Percentiles rank a stretch among this genome's conserved stretches.
Conservation (phyloP, 2,113 vertebrate genomes). For the Phocoena phocoena region DNA sequence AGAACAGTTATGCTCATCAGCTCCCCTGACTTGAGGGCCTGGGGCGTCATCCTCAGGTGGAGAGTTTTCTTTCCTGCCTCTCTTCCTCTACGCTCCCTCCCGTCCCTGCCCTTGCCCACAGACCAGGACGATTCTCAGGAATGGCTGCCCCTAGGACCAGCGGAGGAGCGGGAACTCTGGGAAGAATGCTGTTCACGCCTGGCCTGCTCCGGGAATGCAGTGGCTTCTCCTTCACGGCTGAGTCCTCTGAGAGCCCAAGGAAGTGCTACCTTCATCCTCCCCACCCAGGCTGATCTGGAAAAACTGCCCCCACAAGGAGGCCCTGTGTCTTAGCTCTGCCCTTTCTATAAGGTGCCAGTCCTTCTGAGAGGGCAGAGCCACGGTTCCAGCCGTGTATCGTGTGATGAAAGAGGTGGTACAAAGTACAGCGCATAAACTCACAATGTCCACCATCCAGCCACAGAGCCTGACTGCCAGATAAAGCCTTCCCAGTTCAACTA, state of each 20-base stretch:
- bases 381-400: accelerated
- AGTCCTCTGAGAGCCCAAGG: not conserved
- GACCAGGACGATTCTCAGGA: not conserved
- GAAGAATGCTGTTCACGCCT: not conserved
- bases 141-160: not conserved
- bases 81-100: too few species aligned
- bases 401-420: not conserved
- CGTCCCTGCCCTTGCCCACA: not conserved
- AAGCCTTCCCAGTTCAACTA: not conserved
- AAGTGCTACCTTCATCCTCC: not conserved
- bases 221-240: not conserved
- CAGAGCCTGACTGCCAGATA: not conserved
- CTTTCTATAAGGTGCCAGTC: not conserved
- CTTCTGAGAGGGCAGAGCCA: not conserved
- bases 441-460: not conserved
- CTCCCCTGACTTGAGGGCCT: not conserved
- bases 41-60: too few species aligned
- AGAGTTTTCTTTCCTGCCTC: not conserved
- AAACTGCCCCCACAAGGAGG: not conserved
- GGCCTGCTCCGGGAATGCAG: not conserved
- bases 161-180: not conserved
- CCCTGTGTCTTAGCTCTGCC: not conserved
- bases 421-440: not conserved
- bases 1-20: not conserved
- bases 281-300: not conserved